Conservation (phyloP, 2,113 vertebrate species). For the Aldabrachelys gigantea region DNA sequence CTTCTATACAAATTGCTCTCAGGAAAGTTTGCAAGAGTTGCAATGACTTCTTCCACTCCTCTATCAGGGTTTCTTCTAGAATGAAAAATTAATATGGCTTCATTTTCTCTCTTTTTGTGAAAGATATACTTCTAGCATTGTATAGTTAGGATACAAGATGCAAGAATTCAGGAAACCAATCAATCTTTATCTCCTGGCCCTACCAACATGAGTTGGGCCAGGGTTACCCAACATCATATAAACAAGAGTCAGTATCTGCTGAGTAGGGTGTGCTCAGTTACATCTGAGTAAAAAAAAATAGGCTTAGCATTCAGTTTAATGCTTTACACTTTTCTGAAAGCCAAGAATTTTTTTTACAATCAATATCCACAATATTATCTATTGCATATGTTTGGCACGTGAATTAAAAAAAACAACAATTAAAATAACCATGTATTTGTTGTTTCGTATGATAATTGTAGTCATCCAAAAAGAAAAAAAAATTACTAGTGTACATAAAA, state of each 20-base stretch:
- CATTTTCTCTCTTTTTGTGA: not conserved
- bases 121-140: not conserved
- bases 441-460: not conserved
- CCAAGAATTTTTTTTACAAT: not conserved
- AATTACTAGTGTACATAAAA: slow-evolving; percentile 23
- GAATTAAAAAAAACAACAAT: not conserved
- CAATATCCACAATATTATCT: not conserved
- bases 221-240: not conserved
- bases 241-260: not conserved
- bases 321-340: not conserved
- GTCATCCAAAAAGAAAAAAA: slow-evolving; percentile 13
- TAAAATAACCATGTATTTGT: not conserved
- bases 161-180: not conserved
- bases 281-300: fast-evolving
- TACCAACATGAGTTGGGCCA: not conserved
- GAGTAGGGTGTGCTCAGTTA: not conserved
- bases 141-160: not conserved
- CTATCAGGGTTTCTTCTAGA: not conserved
- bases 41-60: not conserved
- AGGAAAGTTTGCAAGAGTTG: not conserved
- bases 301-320: slow-evolving; percentile 10
- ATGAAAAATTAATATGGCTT: not conserved
- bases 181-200: not conserved
- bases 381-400: not conserved
- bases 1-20: fast-evolving